Percentiles rank a stretch among this genome's conserved stretches.
Conservation (phyloP, 2,113 vertebrate genomes). For the Alethe diademata region DNA sequence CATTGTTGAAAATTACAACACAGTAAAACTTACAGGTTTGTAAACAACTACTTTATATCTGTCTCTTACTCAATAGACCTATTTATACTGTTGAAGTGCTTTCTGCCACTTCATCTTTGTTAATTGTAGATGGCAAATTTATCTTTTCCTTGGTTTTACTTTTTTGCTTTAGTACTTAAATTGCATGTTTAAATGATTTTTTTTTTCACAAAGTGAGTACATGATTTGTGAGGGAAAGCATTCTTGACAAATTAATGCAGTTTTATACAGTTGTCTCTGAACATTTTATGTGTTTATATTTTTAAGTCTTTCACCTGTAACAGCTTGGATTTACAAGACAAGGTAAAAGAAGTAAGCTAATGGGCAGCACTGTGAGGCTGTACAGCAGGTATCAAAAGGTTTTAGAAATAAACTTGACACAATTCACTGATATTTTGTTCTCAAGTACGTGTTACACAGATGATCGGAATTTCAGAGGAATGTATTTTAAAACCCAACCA, state of each 20-base stretch:
- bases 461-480: conserved; percentile 58
- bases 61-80: neutral
- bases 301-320: conserved; percentile 7
- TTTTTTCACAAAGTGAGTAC: neutral
- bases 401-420: conserved; percentile 32
- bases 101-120: neutral
- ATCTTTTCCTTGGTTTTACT: neutral
- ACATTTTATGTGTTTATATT: conserved; percentile 34
- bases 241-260: conserved; percentile 41
- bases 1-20: neutral
- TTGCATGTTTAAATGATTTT: neutral
- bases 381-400: conserved; percentile 2
- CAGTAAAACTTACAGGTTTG: neutral
- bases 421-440: conserved; percentile 28
- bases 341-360: conserved; percentile 39
- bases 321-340: neutral
- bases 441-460: conserved; percentile 28
- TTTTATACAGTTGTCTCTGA: neutral
- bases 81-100: neutral
- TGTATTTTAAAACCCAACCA: neutral
- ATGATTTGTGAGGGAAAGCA: neutral
- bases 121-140: neutral
- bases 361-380: neutral
- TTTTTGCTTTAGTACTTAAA: neutral
- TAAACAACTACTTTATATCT: neutral